These are phyloP conservation scores for Dendrolimus houi DNA, from an alignment of 2,888 invertebrate species.

Conservation along the genomic window DNA sequence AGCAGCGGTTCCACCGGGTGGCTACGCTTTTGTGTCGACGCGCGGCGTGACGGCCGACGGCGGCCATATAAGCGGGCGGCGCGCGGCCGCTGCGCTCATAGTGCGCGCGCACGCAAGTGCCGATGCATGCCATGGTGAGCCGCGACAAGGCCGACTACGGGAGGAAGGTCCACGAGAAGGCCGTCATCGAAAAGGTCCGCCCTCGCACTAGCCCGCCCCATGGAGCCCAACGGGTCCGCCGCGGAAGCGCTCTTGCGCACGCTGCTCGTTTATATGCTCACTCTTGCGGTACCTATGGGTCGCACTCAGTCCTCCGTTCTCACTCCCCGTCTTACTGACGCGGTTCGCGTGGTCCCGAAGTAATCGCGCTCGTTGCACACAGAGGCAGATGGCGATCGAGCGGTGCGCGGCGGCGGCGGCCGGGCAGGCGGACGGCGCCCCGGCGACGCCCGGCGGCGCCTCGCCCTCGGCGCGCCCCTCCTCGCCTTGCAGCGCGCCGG, in stretches of 20 bases:
- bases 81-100: slow-evolving; percentile 10
- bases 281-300: slow-evolving; percentile 12
- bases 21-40: no score
- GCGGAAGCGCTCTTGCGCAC: slow-evolving; percentile 10
- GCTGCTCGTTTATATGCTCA: slow-evolving; percentile 10
- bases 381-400: slow-evolving; percentile 63
- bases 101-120: slow-evolving; percentile 12
- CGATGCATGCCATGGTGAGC: slow-evolving; percentile 37
- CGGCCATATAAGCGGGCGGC: slow-evolving; percentile 2
- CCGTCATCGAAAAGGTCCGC: slow-evolving; percentile 45
- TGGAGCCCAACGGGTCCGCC: slow-evolving; percentile 9
- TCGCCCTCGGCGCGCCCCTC: slow-evolving; percentile 7
- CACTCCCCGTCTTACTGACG: not conserved
- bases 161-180: slow-evolving; percentile 46
- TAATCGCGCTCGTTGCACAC: slow-evolving; percentile 10
- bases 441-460: slow-evolving; percentile 2
- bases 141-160: slow-evolving; percentile 41
- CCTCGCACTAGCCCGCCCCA: slow-evolving; percentile 12
- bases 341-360: no score
- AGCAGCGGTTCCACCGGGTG: no score
- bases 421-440: not conserved
- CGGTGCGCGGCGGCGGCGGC: slow-evolving; percentile 11
- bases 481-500: slow-evolving; percentile 9
- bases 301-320: slow-evolving; percentile 4
- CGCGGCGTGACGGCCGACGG: not conserved